Conservation (phyloP, 2,888 invertebrate genomes). For the Thecophora atra region DNA sequence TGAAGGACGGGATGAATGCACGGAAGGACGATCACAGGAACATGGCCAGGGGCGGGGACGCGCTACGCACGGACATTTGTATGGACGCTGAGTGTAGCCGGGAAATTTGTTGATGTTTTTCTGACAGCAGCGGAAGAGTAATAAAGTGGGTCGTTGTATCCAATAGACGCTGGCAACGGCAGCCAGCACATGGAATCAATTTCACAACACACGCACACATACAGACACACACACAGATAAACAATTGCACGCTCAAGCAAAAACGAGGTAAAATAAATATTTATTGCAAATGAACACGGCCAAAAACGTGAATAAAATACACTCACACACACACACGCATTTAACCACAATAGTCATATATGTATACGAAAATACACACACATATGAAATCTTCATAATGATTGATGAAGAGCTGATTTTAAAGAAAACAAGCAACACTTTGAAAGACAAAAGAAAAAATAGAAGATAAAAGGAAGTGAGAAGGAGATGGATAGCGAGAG, state of each 20-base stretch:
- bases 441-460: not conserved
- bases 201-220: constrained; percentile 10
- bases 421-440: not conserved
- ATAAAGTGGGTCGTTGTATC: constrained; percentile 29
- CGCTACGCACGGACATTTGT: not conserved
- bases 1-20: no score
- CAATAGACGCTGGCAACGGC: constrained; percentile 10
- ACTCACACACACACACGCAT: not conserved
- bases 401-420: not conserved
- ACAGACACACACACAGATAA: not conserved
- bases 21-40: not conserved
- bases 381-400: not conserved
- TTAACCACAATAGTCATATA: not conserved
- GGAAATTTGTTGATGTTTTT: not conserved
- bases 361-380: not conserved
- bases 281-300: constrained; percentile 28
- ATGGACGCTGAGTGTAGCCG: not conserved
- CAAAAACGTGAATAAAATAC: constrained; percentile 18
- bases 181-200: constrained; percentile 30
- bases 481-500: no score
- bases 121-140: constrained; percentile 8
- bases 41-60: not conserved
- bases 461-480: not conserved
- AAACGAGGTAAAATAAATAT: constrained; percentile 3
- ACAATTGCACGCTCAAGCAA: no score